A percentile compares a stretch with the other conserved stretches of the same genome.
These are phyloP conservation scores for Pimephales promelas DNA, from an alignment of 2,113 vertebrate species.

Conservation along the genomic window DNA sequence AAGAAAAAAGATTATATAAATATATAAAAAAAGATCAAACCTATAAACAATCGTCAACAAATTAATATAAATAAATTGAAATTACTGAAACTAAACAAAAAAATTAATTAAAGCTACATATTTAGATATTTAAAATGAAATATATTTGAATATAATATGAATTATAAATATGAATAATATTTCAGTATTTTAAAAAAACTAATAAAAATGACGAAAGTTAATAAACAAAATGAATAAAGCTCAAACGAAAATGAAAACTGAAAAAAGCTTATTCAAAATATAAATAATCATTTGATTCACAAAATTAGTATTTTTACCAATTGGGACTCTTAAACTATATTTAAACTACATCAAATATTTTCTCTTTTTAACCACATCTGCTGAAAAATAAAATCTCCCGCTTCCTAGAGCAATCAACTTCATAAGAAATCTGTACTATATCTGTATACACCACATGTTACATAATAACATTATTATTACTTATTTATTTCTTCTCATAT, in stretches of 20 bases:
- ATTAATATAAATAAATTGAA: background rate
- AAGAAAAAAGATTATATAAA: background rate
- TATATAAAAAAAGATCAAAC: too few relatives aligned
- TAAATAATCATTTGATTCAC: background rate
- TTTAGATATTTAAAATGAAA: background rate
- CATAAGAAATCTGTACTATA: too few relatives aligned
- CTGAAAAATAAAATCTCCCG: too few relatives aligned
- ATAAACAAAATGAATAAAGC: background rate
- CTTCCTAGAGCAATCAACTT: too few relatives aligned
- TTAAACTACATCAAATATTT: too few relatives aligned
- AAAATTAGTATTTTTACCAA: background rate
- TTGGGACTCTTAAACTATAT: background rate
- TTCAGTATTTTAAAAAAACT: background rate
- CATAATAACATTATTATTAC: too few relatives aligned
- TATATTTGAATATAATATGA: background rate
- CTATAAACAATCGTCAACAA: too few relatives aligned
- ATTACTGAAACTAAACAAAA: background rate
- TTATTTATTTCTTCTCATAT: too few relatives aligned
- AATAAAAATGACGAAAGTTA: background rate
- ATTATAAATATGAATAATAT: too few relatives aligned
- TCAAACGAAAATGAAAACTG: background rate
- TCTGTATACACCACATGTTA: too few relatives aligned
- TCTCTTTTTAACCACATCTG: too few relatives aligned
- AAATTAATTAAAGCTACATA: background rate
- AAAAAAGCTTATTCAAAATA: background rate